A percentile compares a stretch with the other conserved stretches of the same genome.
phyloP scores from a whole-genome alignment of 2,888 invertebrate genomes.

The Nephrotoma flavescens region DNA sequence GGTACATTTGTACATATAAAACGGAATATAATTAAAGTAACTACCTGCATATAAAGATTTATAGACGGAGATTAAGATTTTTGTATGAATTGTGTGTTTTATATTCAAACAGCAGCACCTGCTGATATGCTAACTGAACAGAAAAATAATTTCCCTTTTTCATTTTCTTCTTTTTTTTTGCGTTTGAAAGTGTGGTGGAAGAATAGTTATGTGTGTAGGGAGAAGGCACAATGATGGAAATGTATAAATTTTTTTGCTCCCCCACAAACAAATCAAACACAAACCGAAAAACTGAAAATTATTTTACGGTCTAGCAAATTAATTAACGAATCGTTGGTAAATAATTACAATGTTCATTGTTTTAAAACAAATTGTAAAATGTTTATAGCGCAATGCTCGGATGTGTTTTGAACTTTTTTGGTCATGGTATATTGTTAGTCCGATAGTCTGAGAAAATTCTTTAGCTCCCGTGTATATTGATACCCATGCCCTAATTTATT shows the following conservation, averaged over 20 bases:
- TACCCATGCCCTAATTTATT: background rate
- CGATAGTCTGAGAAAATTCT: background rate
- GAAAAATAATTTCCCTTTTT: background rate
- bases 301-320: slow-evolving; percentile 3
- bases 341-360: background rate
- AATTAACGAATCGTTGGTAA: background rate
- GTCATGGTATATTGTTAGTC: background rate
- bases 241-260: background rate
- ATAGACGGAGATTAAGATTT: background rate
- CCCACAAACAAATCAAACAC: background rate
- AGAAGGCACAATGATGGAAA: background rate
- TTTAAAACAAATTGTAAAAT: background rate
- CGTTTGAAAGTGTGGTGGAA: background rate
- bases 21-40: background rate
- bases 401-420: background rate
- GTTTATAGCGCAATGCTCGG: background rate
- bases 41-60: background rate
- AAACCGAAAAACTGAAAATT: background rate
- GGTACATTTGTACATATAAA: background rate
- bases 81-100: background rate
- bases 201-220: background rate
- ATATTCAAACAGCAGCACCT: background rate
- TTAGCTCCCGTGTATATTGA: background rate
- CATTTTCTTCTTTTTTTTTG: background rate
- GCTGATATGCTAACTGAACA: background rate